These are phyloP conservation scores for Cyclophora albipunctata DNA, from an alignment of 2,888 invertebrate genomes.

Conservation along the genomic window DNA sequence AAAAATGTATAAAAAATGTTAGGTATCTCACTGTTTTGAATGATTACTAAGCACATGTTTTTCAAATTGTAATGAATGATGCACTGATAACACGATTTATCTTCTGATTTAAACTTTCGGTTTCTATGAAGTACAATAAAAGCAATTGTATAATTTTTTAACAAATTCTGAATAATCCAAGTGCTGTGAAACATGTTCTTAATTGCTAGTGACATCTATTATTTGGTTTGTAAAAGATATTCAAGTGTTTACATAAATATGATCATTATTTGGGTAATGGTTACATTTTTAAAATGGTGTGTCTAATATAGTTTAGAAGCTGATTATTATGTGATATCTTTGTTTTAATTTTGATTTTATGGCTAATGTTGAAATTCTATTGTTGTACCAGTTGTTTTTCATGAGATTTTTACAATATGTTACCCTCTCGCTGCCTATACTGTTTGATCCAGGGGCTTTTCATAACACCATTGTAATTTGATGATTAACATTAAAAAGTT, in stretches of 20 bases:
- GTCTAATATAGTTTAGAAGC: constrained; percentile 13
- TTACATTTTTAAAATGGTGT: background rate
- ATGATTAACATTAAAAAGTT: background rate
- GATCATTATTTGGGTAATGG: background rate
- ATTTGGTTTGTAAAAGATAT: too few relatives aligned
- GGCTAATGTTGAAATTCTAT: constrained; percentile 10
- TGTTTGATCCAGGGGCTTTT: too few relatives aligned
- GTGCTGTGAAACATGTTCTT: background rate
- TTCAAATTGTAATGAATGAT: constrained; percentile 12
- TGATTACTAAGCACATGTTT: constrained; percentile 38
- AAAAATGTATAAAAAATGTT: constrained; percentile 60
- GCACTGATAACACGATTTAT: constrained; percentile 10
- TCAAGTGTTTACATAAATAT: too few relatives aligned
- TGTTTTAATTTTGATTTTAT: constrained; percentile 22
- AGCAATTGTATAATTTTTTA: background rate
- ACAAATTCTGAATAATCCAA: background rate
- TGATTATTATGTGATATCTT: constrained; percentile 28
- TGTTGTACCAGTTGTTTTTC: constrained; percentile 4
- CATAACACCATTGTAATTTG: too few relatives aligned
- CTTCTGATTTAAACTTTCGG: constrained; percentile 5
- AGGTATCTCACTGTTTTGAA: constrained; percentile 33
- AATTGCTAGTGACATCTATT: too few relatives aligned
- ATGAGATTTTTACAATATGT: background rate
- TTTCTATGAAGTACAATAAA: constrained; percentile 4
- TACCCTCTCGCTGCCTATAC: too few relatives aligned